Percentiles rank a stretch among this genome's conserved stretches.
These are phyloP conservation scores for Machaerirhynchus nigripectus DNA, from an alignment of 2,113 vertebrate species.

Conservation along the genomic window DNA sequence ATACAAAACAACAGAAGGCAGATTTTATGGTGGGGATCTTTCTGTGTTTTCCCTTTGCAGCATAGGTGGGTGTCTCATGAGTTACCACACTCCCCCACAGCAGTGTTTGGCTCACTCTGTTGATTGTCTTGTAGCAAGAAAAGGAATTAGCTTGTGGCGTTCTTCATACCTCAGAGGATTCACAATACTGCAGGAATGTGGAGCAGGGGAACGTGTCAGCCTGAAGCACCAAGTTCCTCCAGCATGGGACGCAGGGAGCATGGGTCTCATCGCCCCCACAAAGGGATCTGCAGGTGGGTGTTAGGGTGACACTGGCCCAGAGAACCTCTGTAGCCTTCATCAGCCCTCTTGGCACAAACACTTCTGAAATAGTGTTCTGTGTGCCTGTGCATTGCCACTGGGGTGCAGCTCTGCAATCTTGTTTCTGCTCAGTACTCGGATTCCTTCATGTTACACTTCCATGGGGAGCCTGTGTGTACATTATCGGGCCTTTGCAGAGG, in stretches of 20 bases:
- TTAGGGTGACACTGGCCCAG: not conserved
- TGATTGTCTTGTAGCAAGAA: not conserved
- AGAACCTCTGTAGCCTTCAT: not conserved
- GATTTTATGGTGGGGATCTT: not conserved
- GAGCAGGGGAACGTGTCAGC: not conserved
- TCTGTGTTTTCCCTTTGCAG: not conserved
- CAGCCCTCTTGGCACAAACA: not conserved
- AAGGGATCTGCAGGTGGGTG: not conserved
- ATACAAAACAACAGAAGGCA: not conserved
- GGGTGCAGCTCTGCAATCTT: not conserved
- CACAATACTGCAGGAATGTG: not conserved
- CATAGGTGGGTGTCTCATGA: not conserved
- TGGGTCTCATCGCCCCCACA: not conserved
- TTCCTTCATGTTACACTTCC: accelerated
- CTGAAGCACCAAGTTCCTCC: not conserved
- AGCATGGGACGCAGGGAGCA: not conserved
- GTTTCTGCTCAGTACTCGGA: not conserved
- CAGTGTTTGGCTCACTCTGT: not conserved
- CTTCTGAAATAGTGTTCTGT: not conserved
- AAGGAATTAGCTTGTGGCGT: not conserved
- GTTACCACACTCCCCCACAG: not conserved
- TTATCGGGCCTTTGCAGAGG: not conserved
- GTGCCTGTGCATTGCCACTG: accelerated
- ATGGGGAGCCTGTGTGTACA: accelerated
- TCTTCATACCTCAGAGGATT: not conserved